Conservation (phyloP, 2,888 invertebrate genomes). For the Timema cristinae region DNA sequence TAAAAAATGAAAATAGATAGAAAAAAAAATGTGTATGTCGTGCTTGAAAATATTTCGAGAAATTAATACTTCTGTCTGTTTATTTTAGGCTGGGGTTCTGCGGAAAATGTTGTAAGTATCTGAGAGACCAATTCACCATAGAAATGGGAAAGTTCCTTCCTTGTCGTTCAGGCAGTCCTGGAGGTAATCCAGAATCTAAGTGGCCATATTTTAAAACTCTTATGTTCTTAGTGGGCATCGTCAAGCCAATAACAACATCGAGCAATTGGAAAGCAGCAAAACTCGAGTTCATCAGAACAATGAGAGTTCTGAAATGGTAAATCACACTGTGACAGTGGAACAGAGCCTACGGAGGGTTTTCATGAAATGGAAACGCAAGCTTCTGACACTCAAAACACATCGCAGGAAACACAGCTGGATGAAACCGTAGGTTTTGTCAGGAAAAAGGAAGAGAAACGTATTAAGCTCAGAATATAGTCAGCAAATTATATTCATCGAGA, state of each 20-base stretch:
- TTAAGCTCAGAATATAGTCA: neutral
- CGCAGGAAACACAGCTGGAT: neutral
- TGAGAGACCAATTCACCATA: neutral
- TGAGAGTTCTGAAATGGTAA: neutral
- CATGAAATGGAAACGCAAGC: neutral
- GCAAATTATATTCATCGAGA: constrained; percentile 4
- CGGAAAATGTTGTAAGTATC: neutral
- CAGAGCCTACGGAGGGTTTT: neutral
- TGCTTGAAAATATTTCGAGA: neutral
- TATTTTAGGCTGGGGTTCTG: neutral
- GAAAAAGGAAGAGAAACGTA: neutral
- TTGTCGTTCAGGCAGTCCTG: neutral
- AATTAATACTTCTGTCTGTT: neutral
- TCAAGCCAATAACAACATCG: neutral
- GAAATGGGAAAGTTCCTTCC: neutral
- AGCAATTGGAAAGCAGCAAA: neutral
- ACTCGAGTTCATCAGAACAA: neutral
- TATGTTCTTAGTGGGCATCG: neutral
- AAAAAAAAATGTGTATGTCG: neutral
- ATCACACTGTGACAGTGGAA: neutral
- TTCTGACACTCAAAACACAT: constrained; percentile 5
- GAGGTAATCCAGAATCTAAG: neutral
- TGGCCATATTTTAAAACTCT: neutral
- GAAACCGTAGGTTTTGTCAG: constrained; percentile 3
- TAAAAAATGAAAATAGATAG: constrained; percentile 5